Percentiles rank a stretch among this genome's conserved stretches.
phyloP scores from a whole-genome alignment of 1,140 invertebrate species.

The Drosophila neocordata region DNA sequence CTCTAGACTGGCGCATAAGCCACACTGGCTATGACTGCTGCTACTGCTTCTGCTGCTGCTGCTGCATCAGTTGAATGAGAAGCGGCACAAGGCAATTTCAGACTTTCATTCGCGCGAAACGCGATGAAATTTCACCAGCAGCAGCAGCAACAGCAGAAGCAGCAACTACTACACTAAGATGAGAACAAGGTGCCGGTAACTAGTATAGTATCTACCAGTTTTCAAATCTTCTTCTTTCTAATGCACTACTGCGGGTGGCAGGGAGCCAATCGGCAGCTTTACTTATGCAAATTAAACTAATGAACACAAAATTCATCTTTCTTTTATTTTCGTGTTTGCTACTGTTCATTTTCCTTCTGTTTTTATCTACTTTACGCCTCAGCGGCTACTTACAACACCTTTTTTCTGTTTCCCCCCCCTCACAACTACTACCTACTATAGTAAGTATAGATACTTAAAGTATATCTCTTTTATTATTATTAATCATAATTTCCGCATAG shows the following conservation, averaged over 20 bases:
- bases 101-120: conserved; percentile 81
- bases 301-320: conserved; percentile 62
- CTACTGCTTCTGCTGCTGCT: conserved; percentile 27
- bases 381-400: conserved; percentile 37
- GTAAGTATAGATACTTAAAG: conserved; percentile 10
- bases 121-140: conserved; percentile 79
- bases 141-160: conserved; percentile 15
- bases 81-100: conserved; percentile 79
- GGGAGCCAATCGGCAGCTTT: conserved; percentile 37
- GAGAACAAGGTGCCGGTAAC: conserved; percentile 53
- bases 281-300: conserved; percentile 74
- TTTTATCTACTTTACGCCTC: conserved; percentile 57
- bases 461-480: conserved; percentile 64
- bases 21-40: conserved; percentile 32
- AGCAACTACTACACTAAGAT: conserved; percentile 40
- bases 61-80: conserved; percentile 62
- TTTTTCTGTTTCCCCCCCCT: neutral
- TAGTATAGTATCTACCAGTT: conserved; percentile 13
- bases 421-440: neutral
- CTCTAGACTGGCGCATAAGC: conserved; percentile 48
- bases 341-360: neutral
- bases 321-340: neutral
- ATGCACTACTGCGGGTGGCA: conserved; percentile 36
- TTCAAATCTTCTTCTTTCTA: neutral
- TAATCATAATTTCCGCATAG: conserved; percentile 74